Percentiles rank a stretch among this genome's conserved stretches.
phyloP scores from a whole-genome alignment of 53 echinoderm and acorn worm species.

The Holothuria leucospilota region DNA sequence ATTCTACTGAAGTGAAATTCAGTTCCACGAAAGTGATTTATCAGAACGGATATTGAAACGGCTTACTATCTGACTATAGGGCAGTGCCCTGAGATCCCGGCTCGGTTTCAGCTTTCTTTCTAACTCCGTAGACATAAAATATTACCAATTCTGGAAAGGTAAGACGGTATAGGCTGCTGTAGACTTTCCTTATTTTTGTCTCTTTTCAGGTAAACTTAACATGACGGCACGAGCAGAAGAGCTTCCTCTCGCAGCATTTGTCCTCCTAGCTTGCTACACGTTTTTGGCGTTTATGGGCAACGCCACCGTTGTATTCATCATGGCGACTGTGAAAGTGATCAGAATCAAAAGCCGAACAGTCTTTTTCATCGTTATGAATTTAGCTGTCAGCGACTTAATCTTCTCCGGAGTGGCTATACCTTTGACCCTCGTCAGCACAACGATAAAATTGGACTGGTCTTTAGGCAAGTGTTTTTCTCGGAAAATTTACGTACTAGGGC shows the following conservation, averaged over 20 bases:
- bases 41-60: too few relatives aligned
- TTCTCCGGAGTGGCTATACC: slow-evolving; percentile 63
- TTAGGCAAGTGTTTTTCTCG: slow-evolving; percentile 56
- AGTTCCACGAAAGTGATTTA: too few relatives aligned
- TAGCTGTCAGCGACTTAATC: slow-evolving; percentile 60
- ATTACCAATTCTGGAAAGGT: too few relatives aligned
- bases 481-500: not conserved
- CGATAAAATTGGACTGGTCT: slow-evolving; percentile 44
- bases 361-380: slow-evolving; percentile 46
- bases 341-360: slow-evolving; percentile 25
- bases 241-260: slow-evolving; percentile 9
- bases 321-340: not conserved
- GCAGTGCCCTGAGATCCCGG: too few relatives aligned
- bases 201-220: not conserved
- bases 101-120: too few relatives aligned
- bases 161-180: too few relatives aligned
- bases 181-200: not conserved
- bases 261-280: not conserved
- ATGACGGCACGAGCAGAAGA: slow-evolving; percentile 32
- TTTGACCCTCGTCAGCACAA: slow-evolving; percentile 55
- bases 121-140: too few relatives aligned
- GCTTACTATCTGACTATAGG: too few relatives aligned
- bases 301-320: slow-evolving; percentile 34
- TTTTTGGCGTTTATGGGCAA: slow-evolving; percentile 50
- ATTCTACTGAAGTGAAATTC: too few relatives aligned